Conservation (phyloP, 2,113 vertebrate genomes). For the Dromaius novaehollandiae region DNA sequence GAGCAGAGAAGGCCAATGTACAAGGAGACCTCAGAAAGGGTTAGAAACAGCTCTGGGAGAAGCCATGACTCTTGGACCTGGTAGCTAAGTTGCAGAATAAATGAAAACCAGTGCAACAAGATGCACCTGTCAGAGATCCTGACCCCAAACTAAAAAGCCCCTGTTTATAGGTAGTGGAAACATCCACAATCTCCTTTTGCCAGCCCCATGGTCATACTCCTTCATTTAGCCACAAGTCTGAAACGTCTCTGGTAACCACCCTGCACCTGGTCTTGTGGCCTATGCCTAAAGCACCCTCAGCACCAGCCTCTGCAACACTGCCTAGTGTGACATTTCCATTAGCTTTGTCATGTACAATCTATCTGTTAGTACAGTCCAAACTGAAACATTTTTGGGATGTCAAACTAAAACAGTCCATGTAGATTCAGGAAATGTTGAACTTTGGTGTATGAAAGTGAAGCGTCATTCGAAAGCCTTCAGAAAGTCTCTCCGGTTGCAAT, state of each 20-base stretch:
- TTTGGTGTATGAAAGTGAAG: background rate
- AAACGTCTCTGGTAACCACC: accelerated
- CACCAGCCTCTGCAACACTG: background rate
- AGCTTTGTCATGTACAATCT: background rate
- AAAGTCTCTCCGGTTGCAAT: background rate
- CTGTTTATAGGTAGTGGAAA: background rate
- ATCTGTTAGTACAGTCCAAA: background rate
- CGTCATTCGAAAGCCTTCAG: background rate
- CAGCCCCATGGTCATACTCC: accelerated
- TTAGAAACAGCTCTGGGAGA: background rate
- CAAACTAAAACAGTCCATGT: background rate
- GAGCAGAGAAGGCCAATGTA: background rate
- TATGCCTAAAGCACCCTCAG: background rate
- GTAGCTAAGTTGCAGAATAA: background rate
- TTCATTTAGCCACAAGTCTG: background rate
- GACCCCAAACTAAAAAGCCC: background rate
- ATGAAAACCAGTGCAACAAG: background rate
- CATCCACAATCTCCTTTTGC: background rate
- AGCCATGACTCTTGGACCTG: background rate
- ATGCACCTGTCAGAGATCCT: accelerated
- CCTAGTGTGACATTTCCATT: background rate
- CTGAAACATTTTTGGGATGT: background rate
- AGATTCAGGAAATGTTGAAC: background rate
- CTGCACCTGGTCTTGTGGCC: background rate
- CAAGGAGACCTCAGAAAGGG: background rate